Evolutionary conservation across 1,140 invertebrate genomes (phyloP), one percentile per base, ranked within the genome.

Genomic region (Rhyzopertha dominica): DNA sequence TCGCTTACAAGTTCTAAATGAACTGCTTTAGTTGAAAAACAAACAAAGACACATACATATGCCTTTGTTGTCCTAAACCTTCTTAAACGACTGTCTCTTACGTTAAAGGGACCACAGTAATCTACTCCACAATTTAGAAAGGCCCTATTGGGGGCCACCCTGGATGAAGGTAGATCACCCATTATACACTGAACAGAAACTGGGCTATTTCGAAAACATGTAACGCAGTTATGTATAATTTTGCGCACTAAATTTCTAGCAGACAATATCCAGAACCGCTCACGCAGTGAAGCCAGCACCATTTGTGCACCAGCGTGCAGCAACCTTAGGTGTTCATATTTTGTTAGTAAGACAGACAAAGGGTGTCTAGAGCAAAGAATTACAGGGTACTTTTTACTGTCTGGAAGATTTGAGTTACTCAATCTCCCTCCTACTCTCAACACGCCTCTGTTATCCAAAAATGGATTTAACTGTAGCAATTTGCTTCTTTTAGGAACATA

Each of bases 371-470:
- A n/a, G n/a, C n/a, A n/a, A n/a, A n/a, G n/a, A n/a, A n/a, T n/a
- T n/a, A n/a, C n/a, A n/a, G n/a, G n/a, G n/a, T n/a, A n/a, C n/a
- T n/a, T n/a, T n/a, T n/a, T n/a, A n/a, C n/a, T n/a, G n/a, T n/a
- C n/a, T n/a, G n/a, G n/a, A n/a, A n/a, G n/a, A n/a, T n/a, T n/a
- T 55, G 13, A 57, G 23, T 53, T 53, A 19, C 16, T 26, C 8
- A 72, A n/a, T 42, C 70, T 50, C 16, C 70, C 66, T 2, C 69
- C 68, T 1, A 72, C 65, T 5, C 67, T 48, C 19, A 73, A 28
- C 8, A 70, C 12, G 7, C 58, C 55, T 8, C 59, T 10, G 13
- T 61, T 10, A 43, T 71, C 66, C 9, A 74, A 17, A 41, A 66
- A 66, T 10, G 67, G 68, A 16, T 54, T 58, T 10, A 71, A 49